Percentiles rank a stretch among this genome's conserved stretches.
These are phyloP conservation scores for Endomychus coccineus DNA, from an alignment of 2,888 invertebrate species.

Conservation along the genomic window DNA sequence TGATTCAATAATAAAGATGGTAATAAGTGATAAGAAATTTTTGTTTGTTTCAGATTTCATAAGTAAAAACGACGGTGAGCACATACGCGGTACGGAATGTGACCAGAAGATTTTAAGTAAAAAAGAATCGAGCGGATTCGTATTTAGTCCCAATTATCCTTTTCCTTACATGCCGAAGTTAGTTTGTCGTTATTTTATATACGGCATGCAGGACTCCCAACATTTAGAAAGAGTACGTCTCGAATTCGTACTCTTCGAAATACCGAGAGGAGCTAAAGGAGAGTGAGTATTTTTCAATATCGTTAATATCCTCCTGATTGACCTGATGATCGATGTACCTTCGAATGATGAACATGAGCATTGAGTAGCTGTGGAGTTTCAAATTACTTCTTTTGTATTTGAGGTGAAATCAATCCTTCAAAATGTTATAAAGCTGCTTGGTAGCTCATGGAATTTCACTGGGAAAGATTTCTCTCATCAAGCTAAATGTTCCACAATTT, in stretches of 20 bases:
- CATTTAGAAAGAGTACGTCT: constrained; percentile 90
- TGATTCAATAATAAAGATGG: too few species aligned
- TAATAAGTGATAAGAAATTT: too few species aligned
- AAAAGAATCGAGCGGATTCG: constrained; percentile 85
- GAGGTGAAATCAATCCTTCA: too few species aligned
- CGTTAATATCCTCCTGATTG: too few species aligned
- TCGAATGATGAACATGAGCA: too few species aligned
- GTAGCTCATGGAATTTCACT: too few species aligned
- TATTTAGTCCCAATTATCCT: constrained; percentile 95
- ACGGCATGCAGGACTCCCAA: constrained; percentile 95
- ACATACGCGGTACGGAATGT: constrained; percentile 96
- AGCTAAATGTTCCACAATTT: too few species aligned
- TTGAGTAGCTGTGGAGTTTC: too few species aligned
- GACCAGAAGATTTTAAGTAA: constrained; percentile 95
- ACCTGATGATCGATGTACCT: too few species aligned
- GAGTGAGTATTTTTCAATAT: constrained; percentile 76
- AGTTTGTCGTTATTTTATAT: constrained; percentile 96
- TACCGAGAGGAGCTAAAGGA: constrained; percentile 76
- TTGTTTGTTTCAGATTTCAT: constrained; percentile 67
- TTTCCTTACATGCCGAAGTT: constrained; percentile 92
- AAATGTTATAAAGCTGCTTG: too few species aligned
- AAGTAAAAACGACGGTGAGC: constrained; percentile 87
- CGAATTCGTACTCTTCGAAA: constrained; percentile 82
- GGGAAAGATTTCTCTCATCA: too few species aligned
- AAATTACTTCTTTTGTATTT: too few species aligned